A percentile compares a stretch with the other conserved stretches of the same genome.
phyloP scores from a whole-genome alignment of 2,888 invertebrate genomes.

The Elysia crispata region DNA sequence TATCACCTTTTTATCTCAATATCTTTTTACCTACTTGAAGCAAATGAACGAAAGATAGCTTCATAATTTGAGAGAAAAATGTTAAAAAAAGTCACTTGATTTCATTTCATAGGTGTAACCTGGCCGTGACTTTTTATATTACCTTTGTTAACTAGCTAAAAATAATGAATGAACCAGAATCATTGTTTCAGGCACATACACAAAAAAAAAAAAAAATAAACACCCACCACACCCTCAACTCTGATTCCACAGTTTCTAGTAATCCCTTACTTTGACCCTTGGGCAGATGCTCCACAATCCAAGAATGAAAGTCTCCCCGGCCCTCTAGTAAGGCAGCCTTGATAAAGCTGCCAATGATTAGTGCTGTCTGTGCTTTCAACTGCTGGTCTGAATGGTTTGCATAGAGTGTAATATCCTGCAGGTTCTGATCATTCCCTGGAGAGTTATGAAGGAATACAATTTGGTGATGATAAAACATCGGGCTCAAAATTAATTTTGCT shows the following conservation, averaged over 20 bases:
- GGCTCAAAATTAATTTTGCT: too few relatives aligned
- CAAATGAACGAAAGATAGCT: too few relatives aligned
- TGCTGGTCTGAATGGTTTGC: slow-evolving; percentile 89
- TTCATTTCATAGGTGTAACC: too few relatives aligned
- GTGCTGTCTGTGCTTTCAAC: slow-evolving; percentile 85
- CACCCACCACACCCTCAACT: neutral
- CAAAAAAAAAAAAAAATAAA: neutral
- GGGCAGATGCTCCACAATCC: slow-evolving; percentile 57
- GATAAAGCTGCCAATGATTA: slow-evolving; percentile 84
- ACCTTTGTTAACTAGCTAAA: neutral
- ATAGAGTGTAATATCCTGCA: slow-evolving; percentile 85
- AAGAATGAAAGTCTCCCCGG: slow-evolving; percentile 66
- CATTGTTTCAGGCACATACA: neutral
- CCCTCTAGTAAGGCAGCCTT: slow-evolving; percentile 73
- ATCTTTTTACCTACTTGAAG: too few relatives aligned
- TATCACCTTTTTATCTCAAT: too few relatives aligned
- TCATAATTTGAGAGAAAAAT: too few relatives aligned
- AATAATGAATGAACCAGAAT: neutral
- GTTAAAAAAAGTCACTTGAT: too few relatives aligned
- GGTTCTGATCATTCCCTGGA: slow-evolving; percentile 79
- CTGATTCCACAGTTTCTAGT: too few relatives aligned
- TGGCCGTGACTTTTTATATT: too few relatives aligned
- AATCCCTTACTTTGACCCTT: slow-evolving; percentile 45
- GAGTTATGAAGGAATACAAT: neutral
- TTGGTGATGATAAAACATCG: too few relatives aligned